phyloP scores from a whole-genome alignment of 1,140 invertebrate genomes.

The Drosophila pandora region DNA sequence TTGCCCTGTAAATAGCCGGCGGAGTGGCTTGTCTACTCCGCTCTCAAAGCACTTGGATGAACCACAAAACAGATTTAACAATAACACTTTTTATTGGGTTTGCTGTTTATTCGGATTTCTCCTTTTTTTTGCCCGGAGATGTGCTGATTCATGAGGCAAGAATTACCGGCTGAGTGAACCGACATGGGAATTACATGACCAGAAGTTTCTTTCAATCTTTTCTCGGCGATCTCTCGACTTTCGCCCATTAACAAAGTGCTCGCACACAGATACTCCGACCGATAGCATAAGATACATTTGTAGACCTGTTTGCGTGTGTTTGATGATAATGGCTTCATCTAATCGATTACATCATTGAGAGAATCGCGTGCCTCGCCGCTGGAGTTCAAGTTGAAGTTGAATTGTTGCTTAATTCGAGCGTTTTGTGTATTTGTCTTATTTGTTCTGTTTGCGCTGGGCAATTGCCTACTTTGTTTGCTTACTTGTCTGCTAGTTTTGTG shows the following conservation, averaged over 20 bases:
- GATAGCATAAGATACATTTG: slow-evolving; percentile 6
- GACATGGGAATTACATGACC: slow-evolving; percentile 53
- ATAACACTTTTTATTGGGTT: slow-evolving; percentile 50
- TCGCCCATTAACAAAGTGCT: slow-evolving; percentile 40
- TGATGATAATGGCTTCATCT: slow-evolving; percentile 39
- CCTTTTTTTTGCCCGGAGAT: neutral
- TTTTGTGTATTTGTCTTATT: slow-evolving; percentile 57
- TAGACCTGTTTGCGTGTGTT: slow-evolving; percentile 30
- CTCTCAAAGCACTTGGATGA: slow-evolving; percentile 14
- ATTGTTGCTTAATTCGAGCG: slow-evolving; percentile 64
- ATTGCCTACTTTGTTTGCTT: slow-evolving; percentile 39
- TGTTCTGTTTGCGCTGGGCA: slow-evolving; percentile 33
- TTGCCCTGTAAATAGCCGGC: slow-evolving; percentile 24
- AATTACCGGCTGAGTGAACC: slow-evolving; percentile 36
- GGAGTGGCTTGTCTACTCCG: slow-evolving; percentile 39
- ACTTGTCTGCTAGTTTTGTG: slow-evolving; percentile 47
- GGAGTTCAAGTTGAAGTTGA: slow-evolving; percentile 75
- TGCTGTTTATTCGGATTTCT: slow-evolving; percentile 36
- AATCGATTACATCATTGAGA: slow-evolving; percentile 68
- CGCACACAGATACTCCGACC: slow-evolving; percentile 12
- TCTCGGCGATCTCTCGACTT: slow-evolving; percentile 28
- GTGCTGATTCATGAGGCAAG: slow-evolving; percentile 60
- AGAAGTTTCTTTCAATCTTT: slow-evolving; percentile 49
- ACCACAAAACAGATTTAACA: slow-evolving; percentile 49
- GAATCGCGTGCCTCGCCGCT: slow-evolving; percentile 44